Base-by-base conservation (phyloP, 2,113 vertebrate species). In the Nanorana parkeri region DNA sequence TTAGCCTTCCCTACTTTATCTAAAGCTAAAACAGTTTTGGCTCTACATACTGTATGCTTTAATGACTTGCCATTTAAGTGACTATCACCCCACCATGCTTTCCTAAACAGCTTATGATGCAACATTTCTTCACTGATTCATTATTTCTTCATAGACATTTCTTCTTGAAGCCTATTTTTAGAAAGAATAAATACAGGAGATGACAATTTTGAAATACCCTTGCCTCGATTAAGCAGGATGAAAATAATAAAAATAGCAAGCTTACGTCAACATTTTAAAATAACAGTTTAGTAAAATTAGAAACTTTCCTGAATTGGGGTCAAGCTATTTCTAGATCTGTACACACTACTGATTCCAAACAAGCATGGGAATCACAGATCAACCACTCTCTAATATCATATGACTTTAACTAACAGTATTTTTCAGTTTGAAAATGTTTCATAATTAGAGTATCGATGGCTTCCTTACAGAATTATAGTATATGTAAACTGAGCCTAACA, bases 311-410 rank as follows among this genome's bases (percentile, higher is more conserved):
- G 55, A 74, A 58, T 23, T 74, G 26, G 20, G 54, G 54, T 74
- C 71, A 74, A 74, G 54, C 60, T n/a, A 58, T 29, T 74, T 74
- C 54, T 21, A 74, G 32, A 74, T 74, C 54, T 58, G 71, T 74
- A 74, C 24, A 60, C 71, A 32, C 36, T 60, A 28, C 55, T 58
- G 3, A 23, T 55, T 72, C 54, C 26, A 16, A 72, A 51, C 47
- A 74, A 23, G 20, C 54, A 60, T 74, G 71, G 28, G 71, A 74
- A 58, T 58, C 52, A 15, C 11, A 20, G 21, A 32, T 17, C 10
- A 29, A 29, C 28, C 29, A 26, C 1, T 17, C 19, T 66, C 28
- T 32, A 29, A 66, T 36, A 36, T 2, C 8, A 36, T 36, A 2
- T 36, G 32, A 32, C 29, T 3, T 32, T 32, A 32, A 32, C 29